Conservation (phyloP, 2,797 vertebrate genomes). For the Phaenicophaeus curvirostris region DNA sequence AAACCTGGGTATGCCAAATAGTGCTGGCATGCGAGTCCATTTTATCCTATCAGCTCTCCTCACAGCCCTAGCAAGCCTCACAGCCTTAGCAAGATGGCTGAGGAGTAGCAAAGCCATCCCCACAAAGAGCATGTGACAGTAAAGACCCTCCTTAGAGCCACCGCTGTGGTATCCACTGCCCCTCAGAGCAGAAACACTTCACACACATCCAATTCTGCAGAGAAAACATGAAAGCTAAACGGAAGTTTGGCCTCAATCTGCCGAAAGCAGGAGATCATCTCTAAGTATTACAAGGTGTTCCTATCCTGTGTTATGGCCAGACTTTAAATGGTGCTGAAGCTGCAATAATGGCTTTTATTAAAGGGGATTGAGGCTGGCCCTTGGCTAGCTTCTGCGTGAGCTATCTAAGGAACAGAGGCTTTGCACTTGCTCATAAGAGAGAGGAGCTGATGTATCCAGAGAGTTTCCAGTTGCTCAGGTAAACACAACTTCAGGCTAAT, state of each 20-base stretch:
- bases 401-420: background rate
- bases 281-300: constrained; percentile 36
- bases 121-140: accelerated
- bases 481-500: background rate
- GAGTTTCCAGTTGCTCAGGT: background rate
- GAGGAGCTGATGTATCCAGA: background rate
- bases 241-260: background rate
- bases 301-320: background rate
- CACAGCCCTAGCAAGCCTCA: background rate
- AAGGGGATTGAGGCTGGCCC: background rate
- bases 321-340: constrained; percentile 12
- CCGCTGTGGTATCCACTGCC: accelerated
- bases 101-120: background rate
- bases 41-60: background rate
- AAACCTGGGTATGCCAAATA: background rate
- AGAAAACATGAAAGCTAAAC: background rate
- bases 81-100: background rate
- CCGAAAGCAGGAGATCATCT: constrained; percentile 14
- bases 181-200: accelerated
- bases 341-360: constrained; percentile 15
- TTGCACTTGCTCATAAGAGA: accelerated
- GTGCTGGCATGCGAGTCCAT: no score
- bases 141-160: background rate
- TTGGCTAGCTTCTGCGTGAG: background rate
- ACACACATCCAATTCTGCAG: accelerated